Conservation (phyloP, 2,113 vertebrate genomes). For the Rhinogobius similis region DNA sequence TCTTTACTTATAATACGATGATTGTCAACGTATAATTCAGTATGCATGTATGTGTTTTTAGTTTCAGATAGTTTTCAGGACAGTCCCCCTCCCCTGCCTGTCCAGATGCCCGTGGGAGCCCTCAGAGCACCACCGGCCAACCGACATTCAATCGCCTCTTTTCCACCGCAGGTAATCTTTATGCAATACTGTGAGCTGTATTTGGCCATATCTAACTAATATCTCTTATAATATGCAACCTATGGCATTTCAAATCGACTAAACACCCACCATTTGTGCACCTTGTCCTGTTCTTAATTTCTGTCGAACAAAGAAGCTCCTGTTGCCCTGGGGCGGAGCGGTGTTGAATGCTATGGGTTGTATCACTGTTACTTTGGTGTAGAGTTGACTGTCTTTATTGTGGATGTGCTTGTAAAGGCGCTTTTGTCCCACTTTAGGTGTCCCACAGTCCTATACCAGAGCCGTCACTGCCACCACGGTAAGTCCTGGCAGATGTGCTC, state of each 20-base stretch:
- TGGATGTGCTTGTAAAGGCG: conserved; percentile 13
- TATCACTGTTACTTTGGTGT: conserved; percentile 28
- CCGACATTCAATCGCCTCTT: conserved; percentile 50
- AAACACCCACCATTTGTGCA: neutral
- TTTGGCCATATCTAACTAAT: neutral
- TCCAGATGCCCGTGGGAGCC: conserved; percentile 84
- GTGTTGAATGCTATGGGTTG: conserved; percentile 10
- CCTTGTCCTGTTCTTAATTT: conserved; percentile 14
- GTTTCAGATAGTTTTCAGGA: conserved; percentile 74
- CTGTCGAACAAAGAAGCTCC: conserved; percentile 30
- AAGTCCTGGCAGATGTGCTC: conserved; percentile 34
- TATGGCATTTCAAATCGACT: neutral
- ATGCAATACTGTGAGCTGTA: neutral
- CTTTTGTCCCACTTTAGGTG: conserved; percentile 72
- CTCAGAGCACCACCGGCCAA: conserved; percentile 49
- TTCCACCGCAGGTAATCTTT: conserved; percentile 49
- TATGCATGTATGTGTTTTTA: conserved; percentile 56
- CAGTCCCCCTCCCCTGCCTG: conserved; percentile 82
- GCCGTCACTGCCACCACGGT: conserved; percentile 82
- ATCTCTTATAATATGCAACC: neutral
- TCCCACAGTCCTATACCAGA: conserved; percentile 55
- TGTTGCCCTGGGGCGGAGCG: conserved; percentile 21
- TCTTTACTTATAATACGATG: too few species aligned
- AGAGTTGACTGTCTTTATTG: conserved; percentile 6
- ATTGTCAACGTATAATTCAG: neutral